Evolutionary conservation across 2,888 invertebrate species (phyloP), one percentile per base, ranked within the genome.

Genomic region (Leptopilina drosophilae): DNA sequence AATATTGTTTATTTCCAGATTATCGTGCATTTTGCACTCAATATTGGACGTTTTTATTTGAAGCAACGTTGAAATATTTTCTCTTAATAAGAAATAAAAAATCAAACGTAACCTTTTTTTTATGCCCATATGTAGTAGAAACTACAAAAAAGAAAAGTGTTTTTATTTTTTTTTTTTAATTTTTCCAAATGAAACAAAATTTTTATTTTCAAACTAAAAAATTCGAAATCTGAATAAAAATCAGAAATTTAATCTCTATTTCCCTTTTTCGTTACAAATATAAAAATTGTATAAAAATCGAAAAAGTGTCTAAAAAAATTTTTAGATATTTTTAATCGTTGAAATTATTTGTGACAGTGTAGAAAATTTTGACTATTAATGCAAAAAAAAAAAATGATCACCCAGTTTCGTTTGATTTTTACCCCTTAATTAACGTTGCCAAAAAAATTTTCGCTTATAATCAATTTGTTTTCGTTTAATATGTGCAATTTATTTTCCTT

Each of bases 1-100:
- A 91, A 91, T 91, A 91, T 91, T 85, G 85, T 87, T 7, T 42
- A 88, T 87, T 84, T 89, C 87, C 84, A 85, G 86, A 88, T 88
- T 90, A 89, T 88, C 85, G 83, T 89, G 85, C 87, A 87, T 90
- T 88, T 88, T 85, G 85, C 33, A 42, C 77, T 26, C 49, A 65
- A 12, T 20, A 46, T 65, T 65, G 46, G 56, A 46, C 56, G 49
- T 66, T 14, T 49, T 77, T 33, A 53, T 77, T 64, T 12, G 11
- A 49, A 33, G 64, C 46, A 56, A 64, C 66, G 26, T 26, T 64
- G 15, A 40, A 56, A 15, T 76, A 3, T 46, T 69, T 49, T 14
- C 20, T 69, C 15, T 49, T 69, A 14, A 14, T 69, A 53, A 53
- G 49, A 2, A 26, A 2, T 20, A 53, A 26, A 26, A 69, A 14